Evolutionary conservation across 2,797 vertebrate genomes (phyloP), one percentile per base, ranked within the genome.

Genomic region (Hippoglossus hippoglossus): DNA sequence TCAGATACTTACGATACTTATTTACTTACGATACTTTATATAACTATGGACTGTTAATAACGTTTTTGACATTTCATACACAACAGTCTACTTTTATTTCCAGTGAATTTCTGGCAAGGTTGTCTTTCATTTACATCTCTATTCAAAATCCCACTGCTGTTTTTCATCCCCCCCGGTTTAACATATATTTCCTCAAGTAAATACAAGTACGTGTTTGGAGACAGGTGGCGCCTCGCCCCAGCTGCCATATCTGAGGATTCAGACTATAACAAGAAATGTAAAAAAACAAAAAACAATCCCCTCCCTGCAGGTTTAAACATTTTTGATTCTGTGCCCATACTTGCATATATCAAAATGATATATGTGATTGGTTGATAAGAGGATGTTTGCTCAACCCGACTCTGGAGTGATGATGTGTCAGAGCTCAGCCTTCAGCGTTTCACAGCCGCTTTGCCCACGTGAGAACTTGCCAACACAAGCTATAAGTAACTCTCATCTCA

Each of bases 341-440:
- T 52, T 66, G 76, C 78, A 79, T 82, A 70, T 76, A 87, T 86
- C 75, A 79, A 41, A 64, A 75, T 87, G 84, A 89, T 83, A 44
- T 74, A 87, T 87, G 81, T 41, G 55, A 60, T 73, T 31, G 63
- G 36, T 50, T 69, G 83, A 86, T 78, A 82, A 77, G 75, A 78
- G 67, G 79, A 84, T 80, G 54, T 73, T 65, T 24, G 74, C 62
- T 36, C 70, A 50, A 21, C 47, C 26, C 31, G 28, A 11, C 75
- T 79, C 67, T 66, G 65, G 61, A 83, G 68, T 60, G 79, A 85
- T 89, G 77, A 86, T 69, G 60, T 80, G 79, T 87, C 83, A 77
- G 39, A 50, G 24, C 44, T 75, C 65, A 67, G 82, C 80, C 75
- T 73, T 75, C 64, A 73, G 65, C 70, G 7, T 68, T 82, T 74